Conservation (phyloP, 2,113 vertebrate species). For the Solea senegalensis region DNA sequence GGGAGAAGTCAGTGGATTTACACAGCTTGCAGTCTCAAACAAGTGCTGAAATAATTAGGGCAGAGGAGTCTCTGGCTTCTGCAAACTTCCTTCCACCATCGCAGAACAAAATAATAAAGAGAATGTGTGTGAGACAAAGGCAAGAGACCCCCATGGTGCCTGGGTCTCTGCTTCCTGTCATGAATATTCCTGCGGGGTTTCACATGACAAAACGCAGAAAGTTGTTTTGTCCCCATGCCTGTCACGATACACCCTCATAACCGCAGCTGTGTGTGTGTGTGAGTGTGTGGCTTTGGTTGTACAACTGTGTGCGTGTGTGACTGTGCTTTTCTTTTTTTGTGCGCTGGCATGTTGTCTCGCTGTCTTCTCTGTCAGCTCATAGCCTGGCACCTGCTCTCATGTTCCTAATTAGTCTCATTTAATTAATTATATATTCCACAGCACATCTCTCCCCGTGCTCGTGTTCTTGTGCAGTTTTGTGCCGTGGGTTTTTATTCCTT, state of each 20-base stretch:
- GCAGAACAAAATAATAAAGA: conserved; percentile 84
- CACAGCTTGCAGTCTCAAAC: conserved; percentile 73
- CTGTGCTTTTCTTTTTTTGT: conserved; percentile 63
- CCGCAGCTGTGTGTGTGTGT: conserved; percentile 77
- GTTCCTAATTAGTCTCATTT: conserved; percentile 93
- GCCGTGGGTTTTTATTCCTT: conserved; percentile 80
- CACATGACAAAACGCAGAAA: conserved; percentile 90
- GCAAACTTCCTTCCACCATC: conserved; percentile 85
- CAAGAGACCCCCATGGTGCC: conserved; percentile 83
- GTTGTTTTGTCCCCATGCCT: conserved; percentile 88
- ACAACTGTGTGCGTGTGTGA: conserved; percentile 45
- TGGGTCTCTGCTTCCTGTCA: conserved; percentile 87
- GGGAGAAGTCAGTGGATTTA: conserved; percentile 61
- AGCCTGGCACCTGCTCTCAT: conserved; percentile 90
- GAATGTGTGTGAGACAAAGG: conserved; percentile 84
- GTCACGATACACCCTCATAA: conserved; percentile 87
- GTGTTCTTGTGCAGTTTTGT: conserved; percentile 85
- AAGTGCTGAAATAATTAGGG: conserved; percentile 86
- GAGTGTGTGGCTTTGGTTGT: conserved; percentile 38
- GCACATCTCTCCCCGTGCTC: conserved; percentile 78
- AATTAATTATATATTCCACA: conserved; percentile 92
- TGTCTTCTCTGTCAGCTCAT: conserved; percentile 89
- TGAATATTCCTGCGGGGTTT: conserved; percentile 87
- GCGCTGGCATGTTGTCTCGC: conserved; percentile 84
- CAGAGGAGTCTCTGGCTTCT: conserved; percentile 81